phyloP scores from a whole-genome alignment of 2,888 invertebrate genomes.

The Ischnura elegans region DNA sequence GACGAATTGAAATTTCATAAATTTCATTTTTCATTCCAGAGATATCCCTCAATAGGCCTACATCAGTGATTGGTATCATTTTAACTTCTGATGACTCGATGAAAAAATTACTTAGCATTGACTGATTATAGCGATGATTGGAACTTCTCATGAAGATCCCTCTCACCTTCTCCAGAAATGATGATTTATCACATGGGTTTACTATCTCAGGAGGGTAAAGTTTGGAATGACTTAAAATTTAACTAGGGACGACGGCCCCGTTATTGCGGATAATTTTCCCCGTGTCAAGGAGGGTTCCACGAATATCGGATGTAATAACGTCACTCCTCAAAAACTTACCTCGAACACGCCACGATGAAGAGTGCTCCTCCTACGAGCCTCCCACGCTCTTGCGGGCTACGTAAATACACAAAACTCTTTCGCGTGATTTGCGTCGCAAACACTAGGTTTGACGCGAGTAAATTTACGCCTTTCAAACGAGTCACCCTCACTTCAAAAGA shows the following conservation, averaged over 20 bases:
- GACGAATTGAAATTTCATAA: too few relatives aligned
- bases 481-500: too few relatives aligned
- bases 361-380: background rate
- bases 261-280: background rate
- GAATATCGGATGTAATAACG: constrained; percentile 18
- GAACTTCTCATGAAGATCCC: background rate
- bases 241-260: background rate
- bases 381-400: background rate
- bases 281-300: background rate
- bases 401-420: background rate
- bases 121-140: background rate
- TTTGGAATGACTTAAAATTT: background rate
- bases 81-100: too few relatives aligned
- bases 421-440: background rate
- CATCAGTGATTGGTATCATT: too few relatives aligned
- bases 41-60: too few relatives aligned
- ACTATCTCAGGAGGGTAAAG: background rate
- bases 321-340: constrained; percentile 17
- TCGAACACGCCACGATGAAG: background rate
- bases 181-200: background rate
- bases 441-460: background rate
- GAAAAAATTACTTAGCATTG: too few relatives aligned
- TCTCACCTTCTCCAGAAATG: background rate
- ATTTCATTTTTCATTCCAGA: too few relatives aligned
- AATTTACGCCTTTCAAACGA: too few relatives aligned